Evolutionary conservation across 2,888 invertebrate genomes (phyloP), one percentile per base, ranked within the genome.

Genomic region (Apotomis turbidana): DNA sequence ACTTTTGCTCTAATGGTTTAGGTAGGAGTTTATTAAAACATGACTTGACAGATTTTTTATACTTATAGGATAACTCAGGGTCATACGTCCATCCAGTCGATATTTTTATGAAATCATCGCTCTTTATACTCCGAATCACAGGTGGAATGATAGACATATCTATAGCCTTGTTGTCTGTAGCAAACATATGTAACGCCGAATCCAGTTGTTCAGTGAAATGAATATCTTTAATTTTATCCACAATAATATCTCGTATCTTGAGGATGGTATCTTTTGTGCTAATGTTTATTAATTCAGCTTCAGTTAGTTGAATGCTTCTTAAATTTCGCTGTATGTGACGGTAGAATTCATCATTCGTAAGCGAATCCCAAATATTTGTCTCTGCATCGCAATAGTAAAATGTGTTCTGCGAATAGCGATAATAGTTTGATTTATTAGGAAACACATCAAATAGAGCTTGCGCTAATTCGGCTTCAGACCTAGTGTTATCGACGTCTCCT

Each of bases 121-220:
- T 41, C 44, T 69, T 61, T 62, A 62, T 54, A 61, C 54, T 55
- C 44, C 69, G 69, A 27, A 71, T 71, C n/a, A 44, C 78, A 74
- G 72, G 57, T 10, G 57, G 57, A 36, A 57, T 10, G 8, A 2
- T 36, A 36, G 57, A 57, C 36, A 13, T 9, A 13, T 36, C 57
- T 9, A 57, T 9, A 57, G 10, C 13, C 36, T 36, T 57, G 8
- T 57, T 57, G 4, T 27, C 9, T 8, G 57, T 57, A 27, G 27
- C 36, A 10, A 57, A 57, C 0, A 57, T 10, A 9, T 57, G 36
- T 36, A 9, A 57, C 5, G 8, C 10, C 5, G 57, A 57, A 57
- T 57, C 4, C 5, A 57, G 36, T 4, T 10, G 46, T 46, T 57
- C 36, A 57, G 4, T 12, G 41, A 60, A 69, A 61, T 27, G 4